A percentile compares a stretch with the other conserved stretches of the same genome.
Evolutionary conservation across 2,113 vertebrate genomes (phyloP).

Genomic region (Cichladusa arquata): DNA sequence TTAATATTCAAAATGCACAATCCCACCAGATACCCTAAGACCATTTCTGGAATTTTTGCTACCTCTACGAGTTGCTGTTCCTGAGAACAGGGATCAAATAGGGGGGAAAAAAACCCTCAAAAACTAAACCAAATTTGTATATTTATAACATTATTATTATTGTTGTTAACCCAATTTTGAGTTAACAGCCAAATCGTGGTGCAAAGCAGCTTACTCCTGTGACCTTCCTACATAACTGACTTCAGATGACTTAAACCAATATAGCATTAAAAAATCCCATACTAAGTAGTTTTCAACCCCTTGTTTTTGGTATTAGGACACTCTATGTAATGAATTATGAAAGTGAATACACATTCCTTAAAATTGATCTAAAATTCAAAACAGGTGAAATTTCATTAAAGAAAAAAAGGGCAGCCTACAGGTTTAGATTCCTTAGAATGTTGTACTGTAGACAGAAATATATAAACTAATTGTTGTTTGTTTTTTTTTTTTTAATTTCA

Average conservation of each 20-base stretch:
- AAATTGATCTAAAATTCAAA: neutral
- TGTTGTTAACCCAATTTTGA: neutral
- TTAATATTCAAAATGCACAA: neutral
- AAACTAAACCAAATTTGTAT: neutral
- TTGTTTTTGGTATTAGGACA: neutral
- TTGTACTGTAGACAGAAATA: neutral
- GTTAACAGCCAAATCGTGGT: neutral
- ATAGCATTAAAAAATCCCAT: neutral
- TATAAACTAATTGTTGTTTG: neutral
- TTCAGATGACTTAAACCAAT: neutral
- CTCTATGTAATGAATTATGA: neutral
- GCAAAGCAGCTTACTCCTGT: neutral
- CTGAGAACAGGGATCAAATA: neutral
- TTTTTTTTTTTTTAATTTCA: neutral
- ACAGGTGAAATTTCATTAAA: neutral
- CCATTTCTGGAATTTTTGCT: neutral
- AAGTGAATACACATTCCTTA: neutral
- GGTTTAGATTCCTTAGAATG: neutral
- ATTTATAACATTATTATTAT: neutral
- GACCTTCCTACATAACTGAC: neutral
- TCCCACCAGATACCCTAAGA: neutral
- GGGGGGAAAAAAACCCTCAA: accelerated
- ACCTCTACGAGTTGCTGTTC: neutral
- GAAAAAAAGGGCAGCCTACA: neutral
- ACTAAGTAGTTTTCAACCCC: neutral